Evolutionary conservation across 2,888 invertebrate genomes (phyloP).

Genomic region (Phanerotoma sp.): DNA sequence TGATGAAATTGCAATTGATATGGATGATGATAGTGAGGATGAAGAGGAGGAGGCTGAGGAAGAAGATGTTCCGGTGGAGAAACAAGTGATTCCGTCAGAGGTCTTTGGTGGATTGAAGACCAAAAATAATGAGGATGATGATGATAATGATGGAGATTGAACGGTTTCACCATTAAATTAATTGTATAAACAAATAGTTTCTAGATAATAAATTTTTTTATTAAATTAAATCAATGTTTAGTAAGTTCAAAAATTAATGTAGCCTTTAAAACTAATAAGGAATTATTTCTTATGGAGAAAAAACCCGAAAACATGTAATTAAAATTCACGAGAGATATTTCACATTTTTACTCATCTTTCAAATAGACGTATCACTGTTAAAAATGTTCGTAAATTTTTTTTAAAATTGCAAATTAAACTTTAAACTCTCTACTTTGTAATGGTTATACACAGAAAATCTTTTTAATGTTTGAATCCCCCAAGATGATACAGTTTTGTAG

Average conservation of each 20-base stretch:
- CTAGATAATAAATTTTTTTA: too few relatives aligned
- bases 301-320: too few relatives aligned
- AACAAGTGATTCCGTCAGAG: constrained; percentile 83
- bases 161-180: not conserved
- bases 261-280: not conserved
- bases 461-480: too few relatives aligned
- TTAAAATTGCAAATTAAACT: too few relatives aligned
- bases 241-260: not conserved
- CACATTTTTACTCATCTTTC: too few relatives aligned
- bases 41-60: constrained; percentile 63
- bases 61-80: constrained; percentile 73
- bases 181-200: not conserved
- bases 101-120: constrained; percentile 83
- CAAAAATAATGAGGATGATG: constrained; percentile 49
- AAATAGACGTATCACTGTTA: too few relatives aligned
- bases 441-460: too few relatives aligned
- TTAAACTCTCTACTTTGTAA: too few relatives aligned
- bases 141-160: not conserved
- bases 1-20: constrained; percentile 84
- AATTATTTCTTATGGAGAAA: too few relatives aligned
- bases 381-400: too few relatives aligned
- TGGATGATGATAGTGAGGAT: constrained; percentile 67
- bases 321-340: too few relatives aligned
- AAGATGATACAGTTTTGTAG: too few relatives aligned
- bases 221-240: not conserved